These are phyloP conservation scores for Hirtodrosophila cameraria DNA, from an alignment of 2,888 invertebrate species.

Conservation along the genomic window DNA sequence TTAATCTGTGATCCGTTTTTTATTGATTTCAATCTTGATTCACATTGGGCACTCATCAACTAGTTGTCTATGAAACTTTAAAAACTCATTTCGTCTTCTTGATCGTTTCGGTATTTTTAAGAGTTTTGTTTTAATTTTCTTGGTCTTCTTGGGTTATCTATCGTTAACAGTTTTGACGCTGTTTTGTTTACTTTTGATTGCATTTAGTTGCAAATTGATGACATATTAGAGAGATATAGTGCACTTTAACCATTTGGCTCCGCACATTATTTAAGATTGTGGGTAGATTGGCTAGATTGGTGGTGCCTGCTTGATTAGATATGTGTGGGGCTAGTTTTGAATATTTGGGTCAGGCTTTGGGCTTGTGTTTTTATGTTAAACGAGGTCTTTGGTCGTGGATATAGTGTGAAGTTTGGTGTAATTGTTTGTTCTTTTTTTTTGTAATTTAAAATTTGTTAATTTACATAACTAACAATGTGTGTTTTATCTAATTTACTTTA, in stretches of 20 bases:
- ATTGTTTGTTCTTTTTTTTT: slow-evolving; percentile 9
- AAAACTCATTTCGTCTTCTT: slow-evolving; percentile 61
- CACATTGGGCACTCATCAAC: slow-evolving; percentile 77
- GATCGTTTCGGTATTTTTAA: slow-evolving; percentile 52
- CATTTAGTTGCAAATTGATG: slow-evolving; percentile 80
- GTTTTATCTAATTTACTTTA: background rate
- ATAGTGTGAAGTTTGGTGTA: slow-evolving; percentile 47
- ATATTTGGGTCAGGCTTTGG: slow-evolving; percentile 30
- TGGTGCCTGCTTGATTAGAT: slow-evolving; percentile 21
- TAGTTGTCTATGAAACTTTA: slow-evolving; percentile 68
- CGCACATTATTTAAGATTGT: slow-evolving; percentile 52
- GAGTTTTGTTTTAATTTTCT: background rate
- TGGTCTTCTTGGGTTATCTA: slow-evolving; percentile 27
- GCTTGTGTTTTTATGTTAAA: slow-evolving; percentile 3
- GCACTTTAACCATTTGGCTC: slow-evolving; percentile 38
- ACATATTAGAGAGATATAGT: slow-evolving; percentile 67
- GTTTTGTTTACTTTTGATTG: slow-evolving; percentile 70
- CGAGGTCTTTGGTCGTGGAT: too few relatives aligned
- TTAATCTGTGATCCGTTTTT: slow-evolving; percentile 67
- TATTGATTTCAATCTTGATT: slow-evolving; percentile 70
- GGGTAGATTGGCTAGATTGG: slow-evolving; percentile 15
- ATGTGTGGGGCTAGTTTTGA: background rate
- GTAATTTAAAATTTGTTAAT: background rate
- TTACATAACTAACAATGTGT: slow-evolving; percentile 1
- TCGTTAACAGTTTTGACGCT: slow-evolving; percentile 73